Conservation (phyloP, 1,140 invertebrate species). For the Drosophila equinoxialis region DNA sequence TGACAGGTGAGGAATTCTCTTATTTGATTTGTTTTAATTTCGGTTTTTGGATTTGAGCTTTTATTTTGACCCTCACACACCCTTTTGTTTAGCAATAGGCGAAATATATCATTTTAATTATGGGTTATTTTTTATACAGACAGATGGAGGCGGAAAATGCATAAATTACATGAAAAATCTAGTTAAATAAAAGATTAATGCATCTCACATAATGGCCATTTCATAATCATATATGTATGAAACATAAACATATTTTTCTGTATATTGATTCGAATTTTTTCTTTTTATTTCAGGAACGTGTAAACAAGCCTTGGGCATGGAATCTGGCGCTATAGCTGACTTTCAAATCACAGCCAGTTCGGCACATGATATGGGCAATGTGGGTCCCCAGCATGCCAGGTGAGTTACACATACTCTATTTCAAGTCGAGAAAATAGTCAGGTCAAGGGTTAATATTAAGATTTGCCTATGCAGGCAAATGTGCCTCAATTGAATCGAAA, state of each 20-base stretch:
- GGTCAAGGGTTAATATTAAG: no score
- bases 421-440: no score
- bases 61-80: background rate
- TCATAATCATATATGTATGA: slow-evolving; percentile 21
- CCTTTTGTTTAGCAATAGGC: slow-evolving; percentile 24
- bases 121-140: slow-evolving; percentile 35
- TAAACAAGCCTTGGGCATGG: slow-evolving; percentile 93
- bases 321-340: slow-evolving; percentile 93
- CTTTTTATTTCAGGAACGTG: slow-evolving; percentile 88
- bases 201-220: background rate
- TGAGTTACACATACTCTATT: slow-evolving; percentile 83
- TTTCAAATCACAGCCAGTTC: slow-evolving; percentile 93
- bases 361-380: slow-evolving; percentile 94
- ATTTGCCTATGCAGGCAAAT: no score
- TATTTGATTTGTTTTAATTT: slow-evolving; percentile 59
- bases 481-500: no score
- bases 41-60: slow-evolving; percentile 48
- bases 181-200: background rate
- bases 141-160: slow-evolving; percentile 7
- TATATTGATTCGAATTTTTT: slow-evolving; percentile 24
- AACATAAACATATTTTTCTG: slow-evolving; percentile 21
- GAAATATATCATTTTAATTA: slow-evolving; percentile 57
- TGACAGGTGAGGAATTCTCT: slow-evolving; percentile 55
- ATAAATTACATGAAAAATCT: slow-evolving; percentile 25
- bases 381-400: slow-evolving; percentile 95